These are phyloP conservation scores for Sphaerophoria taeniata DNA, from an alignment of 2,888 invertebrate species.

Conservation along the genomic window DNA sequence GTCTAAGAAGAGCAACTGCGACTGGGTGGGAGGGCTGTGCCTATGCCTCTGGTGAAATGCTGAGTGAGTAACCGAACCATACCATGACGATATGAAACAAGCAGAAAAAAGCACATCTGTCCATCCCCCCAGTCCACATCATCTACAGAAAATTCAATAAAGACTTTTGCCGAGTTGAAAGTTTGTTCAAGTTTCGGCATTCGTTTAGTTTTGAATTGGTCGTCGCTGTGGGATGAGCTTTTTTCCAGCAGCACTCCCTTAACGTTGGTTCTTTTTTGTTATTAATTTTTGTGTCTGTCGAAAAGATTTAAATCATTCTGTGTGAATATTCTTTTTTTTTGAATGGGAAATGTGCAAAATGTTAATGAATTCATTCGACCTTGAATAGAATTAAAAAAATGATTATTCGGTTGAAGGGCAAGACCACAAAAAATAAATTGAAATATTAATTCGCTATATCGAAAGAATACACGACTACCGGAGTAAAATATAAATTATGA, in stretches of 20 bases:
- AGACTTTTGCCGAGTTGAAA: constrained; percentile 29
- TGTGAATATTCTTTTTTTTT: constrained; percentile 7
- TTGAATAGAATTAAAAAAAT: constrained; percentile 27
- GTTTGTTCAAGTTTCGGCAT: constrained; percentile 49
- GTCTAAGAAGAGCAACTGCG: background rate
- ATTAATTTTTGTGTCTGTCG: background rate
- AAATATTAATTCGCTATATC: constrained; percentile 5
- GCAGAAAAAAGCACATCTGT: constrained; percentile 39
- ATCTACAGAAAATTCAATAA: background rate
- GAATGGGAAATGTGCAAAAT: constrained; percentile 25
- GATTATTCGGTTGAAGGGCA: constrained; percentile 32
- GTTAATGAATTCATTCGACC: constrained; percentile 28
- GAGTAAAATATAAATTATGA: constrained; percentile 61
- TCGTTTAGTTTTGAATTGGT: constrained; percentile 67
- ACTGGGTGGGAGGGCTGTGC: constrained; percentile 7
- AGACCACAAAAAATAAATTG: constrained; percentile 4
- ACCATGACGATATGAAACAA: constrained; percentile 1
- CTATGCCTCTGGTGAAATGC: background rate
- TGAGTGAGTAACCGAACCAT: constrained; percentile 6
- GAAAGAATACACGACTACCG: constrained; percentile 30
- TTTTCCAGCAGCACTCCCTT: constrained; percentile 49
- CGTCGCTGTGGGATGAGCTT: constrained; percentile 61
- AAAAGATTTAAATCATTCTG: background rate
- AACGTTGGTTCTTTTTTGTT: constrained; percentile 38
- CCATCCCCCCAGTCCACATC: constrained; percentile 8